These are phyloP conservation scores for Parazoanthus darwini DNA, from an alignment of 92 coral and sea anemone species.

Conservation along the genomic window DNA sequence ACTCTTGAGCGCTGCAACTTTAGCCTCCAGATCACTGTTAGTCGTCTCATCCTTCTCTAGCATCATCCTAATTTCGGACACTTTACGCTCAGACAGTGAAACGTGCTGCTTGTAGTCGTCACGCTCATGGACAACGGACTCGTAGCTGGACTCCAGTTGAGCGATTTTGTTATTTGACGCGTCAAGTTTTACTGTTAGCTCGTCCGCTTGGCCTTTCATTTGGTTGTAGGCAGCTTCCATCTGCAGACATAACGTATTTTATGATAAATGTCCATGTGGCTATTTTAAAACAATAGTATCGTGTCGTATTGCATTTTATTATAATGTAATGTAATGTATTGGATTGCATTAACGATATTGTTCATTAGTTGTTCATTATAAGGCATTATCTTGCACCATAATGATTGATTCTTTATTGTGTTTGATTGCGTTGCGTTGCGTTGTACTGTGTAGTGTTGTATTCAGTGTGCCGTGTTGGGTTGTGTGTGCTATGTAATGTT, in stretches of 20 bases:
- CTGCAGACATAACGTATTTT: neutral
- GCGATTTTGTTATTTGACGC: constrained; percentile 34
- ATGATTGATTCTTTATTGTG: too few relatives aligned
- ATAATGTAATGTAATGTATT: neutral
- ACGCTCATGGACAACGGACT: constrained; percentile 54
- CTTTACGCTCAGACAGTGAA: constrained; percentile 61
- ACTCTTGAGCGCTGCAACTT: constrained; percentile 50
- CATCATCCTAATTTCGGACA: constrained; percentile 52
- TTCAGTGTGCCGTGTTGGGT: neutral
- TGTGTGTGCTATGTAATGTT: neutral
- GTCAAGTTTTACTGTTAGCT: constrained; percentile 39
- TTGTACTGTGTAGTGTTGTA: too few relatives aligned
- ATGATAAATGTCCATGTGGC: too few relatives aligned
- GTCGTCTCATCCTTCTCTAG: constrained; percentile 61
- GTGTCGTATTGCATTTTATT: neutral
- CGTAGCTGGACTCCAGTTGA: constrained; percentile 55
- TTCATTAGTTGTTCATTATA: too few relatives aligned
- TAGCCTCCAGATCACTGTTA: constrained; percentile 58
- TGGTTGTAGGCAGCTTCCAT: constrained; percentile 29
- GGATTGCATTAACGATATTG: neutral
- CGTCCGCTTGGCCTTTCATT: constrained; percentile 43
- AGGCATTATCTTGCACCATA: too few relatives aligned
- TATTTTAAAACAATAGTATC: neutral
- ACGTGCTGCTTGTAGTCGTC: constrained; percentile 57
- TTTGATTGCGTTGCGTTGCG: too few relatives aligned